Percentiles rank a stretch among this genome's conserved stretches.
These are phyloP conservation scores for Pseudoips prasinana DNA, from an alignment of 2,888 invertebrate species.

Conservation along the genomic window DNA sequence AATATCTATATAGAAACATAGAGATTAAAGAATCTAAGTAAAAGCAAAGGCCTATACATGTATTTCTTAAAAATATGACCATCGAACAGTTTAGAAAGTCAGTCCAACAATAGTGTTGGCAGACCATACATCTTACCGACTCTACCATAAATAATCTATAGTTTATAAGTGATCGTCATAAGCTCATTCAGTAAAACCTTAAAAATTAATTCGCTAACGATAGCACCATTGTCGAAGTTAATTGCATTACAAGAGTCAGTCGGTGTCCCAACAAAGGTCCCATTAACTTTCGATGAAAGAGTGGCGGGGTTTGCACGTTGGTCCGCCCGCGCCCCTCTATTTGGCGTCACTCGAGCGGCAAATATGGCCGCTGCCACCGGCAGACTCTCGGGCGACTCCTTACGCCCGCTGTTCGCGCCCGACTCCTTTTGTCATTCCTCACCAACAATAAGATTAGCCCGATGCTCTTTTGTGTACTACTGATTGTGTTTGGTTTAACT, in stretches of 20 bases:
- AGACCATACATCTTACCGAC: no score
- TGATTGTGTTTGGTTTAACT: slow-evolving; percentile 71
- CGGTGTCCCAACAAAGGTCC: slow-evolving; percentile 69
- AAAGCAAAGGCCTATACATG: no score
- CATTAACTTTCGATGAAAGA: slow-evolving; percentile 75
- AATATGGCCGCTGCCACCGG: slow-evolving; percentile 70
- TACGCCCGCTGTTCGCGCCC: slow-evolving; percentile 39
- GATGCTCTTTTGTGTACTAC: slow-evolving; percentile 60
- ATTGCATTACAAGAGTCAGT: slow-evolving; percentile 79
- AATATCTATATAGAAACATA: no score
- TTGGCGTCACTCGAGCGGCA: slow-evolving; percentile 65
- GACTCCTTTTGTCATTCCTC: slow-evolving; percentile 51
- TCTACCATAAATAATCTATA: neutral
- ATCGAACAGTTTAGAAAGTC: no score
- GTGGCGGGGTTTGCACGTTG: slow-evolving; percentile 63
- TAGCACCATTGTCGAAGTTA: slow-evolving; percentile 73
- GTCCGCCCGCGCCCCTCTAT: slow-evolving; percentile 45
- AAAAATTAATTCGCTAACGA: slow-evolving; percentile 77
- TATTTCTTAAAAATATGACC: no score
- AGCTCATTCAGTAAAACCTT: slow-evolving; percentile 43
- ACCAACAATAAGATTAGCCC: slow-evolving; percentile 68
- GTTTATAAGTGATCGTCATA: slow-evolving; percentile 32
- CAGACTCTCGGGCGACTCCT: slow-evolving; percentile 67
- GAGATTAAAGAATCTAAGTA: no score
- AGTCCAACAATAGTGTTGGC: no score